Base-by-base conservation (phyloP, 2,888 invertebrate species). In the Scaptodrosophila latifasciaeformis region DNA sequence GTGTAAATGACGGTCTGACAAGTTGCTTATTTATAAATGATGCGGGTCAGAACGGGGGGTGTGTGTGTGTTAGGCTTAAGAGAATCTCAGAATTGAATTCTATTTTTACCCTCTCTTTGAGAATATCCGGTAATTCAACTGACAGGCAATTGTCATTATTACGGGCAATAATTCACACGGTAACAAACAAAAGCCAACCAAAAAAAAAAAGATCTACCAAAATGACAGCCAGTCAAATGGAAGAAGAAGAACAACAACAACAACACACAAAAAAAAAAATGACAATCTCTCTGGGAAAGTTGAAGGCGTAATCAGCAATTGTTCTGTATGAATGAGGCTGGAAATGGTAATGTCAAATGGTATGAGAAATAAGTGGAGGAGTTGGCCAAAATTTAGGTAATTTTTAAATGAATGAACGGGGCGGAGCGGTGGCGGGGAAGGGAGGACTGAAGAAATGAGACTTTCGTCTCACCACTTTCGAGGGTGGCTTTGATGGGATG, bases 301-400 rank as follows among this genome's bases (percentile, higher is more conserved):
- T 46, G 45, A 57, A 21, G 45, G 51, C 56, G 69, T 69, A 76
- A 76, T 76, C 79, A 76, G 74, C 72, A 72, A 72, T 72, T 79
- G 74, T 72, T 79, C 15, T 3, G 77, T 77, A 79, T 72, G 72
- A 72, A 62, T 7, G 24, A 7, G 3, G 24, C 4, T 24, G 24
- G 24, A 24, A 24, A 24, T 24, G 24, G 4, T 24, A 7, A 7
- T 24, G 24, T 3, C 7, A n/a, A 24, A 24, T 24, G 24, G 24
- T 24, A n/a, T n/a, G n/a, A n/a, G n/a, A n/a, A n/a, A n/a, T n/a
- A n/a, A n/a, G n/a, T n/a, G n/a, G n/a, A n/a, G n/a, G n/a, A n/a
- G n/a, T n/a, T n/a, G n/a, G n/a, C n/a, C n/a, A n/a, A n/a, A n/a
- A n/a, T n/a, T n/a, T n/a, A n/a, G n/a, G n/a, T n/a, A n/a, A n/a